phyloP scores from a whole-genome alignment of 2,797 vertebrate species.

The Squalus acanthias region DNA sequence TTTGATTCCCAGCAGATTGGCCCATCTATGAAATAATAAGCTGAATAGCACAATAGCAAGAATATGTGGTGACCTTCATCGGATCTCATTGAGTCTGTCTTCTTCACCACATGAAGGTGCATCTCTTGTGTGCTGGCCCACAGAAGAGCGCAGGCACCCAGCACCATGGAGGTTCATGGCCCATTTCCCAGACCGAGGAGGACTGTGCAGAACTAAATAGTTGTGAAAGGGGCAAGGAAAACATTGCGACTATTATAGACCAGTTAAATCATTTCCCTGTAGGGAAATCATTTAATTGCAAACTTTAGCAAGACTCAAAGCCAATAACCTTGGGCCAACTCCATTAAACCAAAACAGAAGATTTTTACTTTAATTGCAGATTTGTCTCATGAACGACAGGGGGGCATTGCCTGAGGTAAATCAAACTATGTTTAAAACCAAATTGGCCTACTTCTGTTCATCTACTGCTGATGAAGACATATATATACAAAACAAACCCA shows the following conservation, averaged over 20 bases:
- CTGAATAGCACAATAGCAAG: slow-evolving; percentile 2
- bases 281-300: slow-evolving; percentile 14
- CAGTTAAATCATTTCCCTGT: neutral
- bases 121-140: neutral
- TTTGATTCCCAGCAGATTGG: neutral
- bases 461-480: slow-evolving; percentile 34
- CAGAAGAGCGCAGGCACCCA: neutral
- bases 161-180: neutral
- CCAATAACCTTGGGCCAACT: slow-evolving; percentile 27
- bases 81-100: neutral
- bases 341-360: slow-evolving; percentile 26
- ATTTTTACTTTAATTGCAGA: slow-evolving; percentile 36
- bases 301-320: slow-evolving; percentile 32
- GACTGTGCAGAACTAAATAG: slow-evolving; percentile 13
- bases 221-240: slow-evolving; percentile 19
- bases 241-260: slow-evolving; percentile 2
- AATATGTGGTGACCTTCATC: neutral
- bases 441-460: slow-evolving; percentile 27
- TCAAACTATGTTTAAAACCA: slow-evolving; percentile 33
- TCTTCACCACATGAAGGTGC: slow-evolving; percentile 26
- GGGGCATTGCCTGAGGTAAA: slow-evolving; percentile 27
- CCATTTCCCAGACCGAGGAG: neutral
- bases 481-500: slow-evolving; percentile 6
- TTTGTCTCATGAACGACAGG: neutral
- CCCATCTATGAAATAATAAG: slow-evolving; percentile 18